Conservation (phyloP, 2,797 vertebrate species). For the Pseudopleuronectes americanus region DNA sequence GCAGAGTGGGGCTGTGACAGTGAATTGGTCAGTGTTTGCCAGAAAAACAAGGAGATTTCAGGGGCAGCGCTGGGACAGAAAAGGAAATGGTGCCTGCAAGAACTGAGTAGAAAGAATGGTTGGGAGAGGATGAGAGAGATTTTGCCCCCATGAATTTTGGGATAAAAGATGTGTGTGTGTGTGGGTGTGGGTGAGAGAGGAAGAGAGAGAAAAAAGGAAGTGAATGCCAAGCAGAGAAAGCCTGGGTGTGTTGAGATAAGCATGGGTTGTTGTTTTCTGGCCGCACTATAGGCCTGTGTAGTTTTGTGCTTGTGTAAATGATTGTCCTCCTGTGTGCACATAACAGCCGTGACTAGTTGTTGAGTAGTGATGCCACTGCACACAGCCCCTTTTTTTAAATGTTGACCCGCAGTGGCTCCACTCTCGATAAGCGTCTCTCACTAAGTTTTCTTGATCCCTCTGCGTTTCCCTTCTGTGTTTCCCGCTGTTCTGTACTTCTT, state of each 20-base stretch:
- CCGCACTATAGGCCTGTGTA: slow-evolving; percentile 23
- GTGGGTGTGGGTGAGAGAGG: slow-evolving; percentile 5
- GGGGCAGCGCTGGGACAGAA: slow-evolving; percentile 33
- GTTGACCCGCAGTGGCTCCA: slow-evolving; percentile 45
- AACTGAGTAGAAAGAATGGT: slow-evolving; percentile 64
- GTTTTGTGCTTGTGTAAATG: slow-evolving; percentile 22
- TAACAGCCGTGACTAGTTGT: slow-evolving; percentile 44
- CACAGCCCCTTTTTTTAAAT: slow-evolving; percentile 47
- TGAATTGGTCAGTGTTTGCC: slow-evolving; percentile 43
- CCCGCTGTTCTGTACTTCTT: slow-evolving; percentile 32
- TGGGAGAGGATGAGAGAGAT: slow-evolving; percentile 78
- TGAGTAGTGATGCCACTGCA: slow-evolving; percentile 46
- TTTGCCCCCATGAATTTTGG: slow-evolving; percentile 68
- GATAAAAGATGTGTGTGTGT: slow-evolving; percentile 63
- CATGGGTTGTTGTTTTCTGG: slow-evolving; percentile 68
- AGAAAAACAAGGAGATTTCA: slow-evolving; percentile 45
- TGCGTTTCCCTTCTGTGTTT: background rate
- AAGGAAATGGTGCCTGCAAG: slow-evolving; percentile 53
- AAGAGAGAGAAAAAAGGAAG: slow-evolving; percentile 28
- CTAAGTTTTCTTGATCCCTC: slow-evolving; percentile 22
- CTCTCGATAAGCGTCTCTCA: slow-evolving; percentile 41
- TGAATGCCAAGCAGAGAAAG: slow-evolving; percentile 75
- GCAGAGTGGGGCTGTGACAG: slow-evolving; percentile 21
- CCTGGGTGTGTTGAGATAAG: slow-evolving; percentile 83
- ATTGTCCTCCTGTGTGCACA: slow-evolving; percentile 42